Evolutionary conservation across 2,113 vertebrate species (phyloP).

Genomic region (Sinocyclocheilus anshuiensis): DNA sequence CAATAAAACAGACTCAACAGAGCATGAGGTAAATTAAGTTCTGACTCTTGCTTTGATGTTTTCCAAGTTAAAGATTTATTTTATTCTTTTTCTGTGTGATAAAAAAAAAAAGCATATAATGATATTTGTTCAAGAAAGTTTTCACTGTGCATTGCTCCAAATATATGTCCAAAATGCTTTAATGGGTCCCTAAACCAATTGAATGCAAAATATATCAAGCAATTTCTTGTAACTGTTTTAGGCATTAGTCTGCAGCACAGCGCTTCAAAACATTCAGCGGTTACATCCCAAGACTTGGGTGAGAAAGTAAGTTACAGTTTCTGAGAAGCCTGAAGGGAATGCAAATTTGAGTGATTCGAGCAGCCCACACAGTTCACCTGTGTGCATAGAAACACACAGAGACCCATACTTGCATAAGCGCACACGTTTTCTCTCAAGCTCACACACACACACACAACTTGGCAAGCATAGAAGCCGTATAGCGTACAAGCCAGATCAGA

Average conservation of each 20-base stretch:
- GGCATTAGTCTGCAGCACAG: conserved; percentile 9
- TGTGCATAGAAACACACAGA: conserved; percentile 1
- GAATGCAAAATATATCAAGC: background rate
- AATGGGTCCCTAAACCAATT: conserved; percentile 8
- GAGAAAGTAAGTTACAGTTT: conserved; percentile 53
- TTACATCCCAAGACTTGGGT: conserved; percentile 37
- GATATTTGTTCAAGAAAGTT: background rate
- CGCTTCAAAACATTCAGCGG: background rate
- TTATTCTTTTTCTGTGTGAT: background rate
- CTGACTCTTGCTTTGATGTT: background rate
- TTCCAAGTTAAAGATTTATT: background rate
- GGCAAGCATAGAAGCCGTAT: conserved; percentile 43
- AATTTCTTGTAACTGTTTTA: conserved; percentile 18
- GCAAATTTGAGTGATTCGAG: conserved; percentile 22
- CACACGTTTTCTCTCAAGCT: conserved; percentile 15
- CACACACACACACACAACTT: conserved; percentile 42
- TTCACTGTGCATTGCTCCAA: background rate
- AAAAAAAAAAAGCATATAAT: background rate
- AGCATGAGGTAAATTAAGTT: background rate
- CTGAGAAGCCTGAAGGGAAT: conserved; percentile 53
- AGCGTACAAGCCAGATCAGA: conserved; percentile 48
- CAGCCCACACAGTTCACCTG: conserved; percentile 51
- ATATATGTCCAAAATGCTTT: background rate
- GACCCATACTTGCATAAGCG: background rate
- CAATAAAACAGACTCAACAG: background rate